phyloP scores from a whole-genome alignment of 2,113 vertebrate genomes.

The Ceyx melanurus region DNA sequence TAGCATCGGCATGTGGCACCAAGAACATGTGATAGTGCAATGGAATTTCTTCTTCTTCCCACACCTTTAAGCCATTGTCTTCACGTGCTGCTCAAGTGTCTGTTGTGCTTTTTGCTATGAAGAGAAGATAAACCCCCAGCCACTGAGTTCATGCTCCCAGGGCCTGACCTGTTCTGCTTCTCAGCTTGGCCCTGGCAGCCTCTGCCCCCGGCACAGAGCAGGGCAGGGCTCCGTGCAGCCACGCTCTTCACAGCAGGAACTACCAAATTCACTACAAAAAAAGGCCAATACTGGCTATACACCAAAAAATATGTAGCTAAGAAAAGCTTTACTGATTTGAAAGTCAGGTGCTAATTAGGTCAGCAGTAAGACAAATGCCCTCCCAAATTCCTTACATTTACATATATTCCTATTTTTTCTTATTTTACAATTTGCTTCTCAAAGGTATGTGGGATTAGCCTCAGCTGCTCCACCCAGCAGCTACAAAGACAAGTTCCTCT shows the following conservation, averaged over 20 bases:
- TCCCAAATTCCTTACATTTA: not conserved
- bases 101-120: rapidly evolving
- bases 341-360: not conserved
- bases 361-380: not conserved
- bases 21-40: not conserved
- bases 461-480: not conserved
- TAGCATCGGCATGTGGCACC: not conserved
- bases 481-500: not conserved
- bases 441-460: not conserved
- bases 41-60: not conserved
- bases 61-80: not conserved
- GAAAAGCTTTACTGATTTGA: not conserved
- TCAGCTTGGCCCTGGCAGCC: rapidly evolving
- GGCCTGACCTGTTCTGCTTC: not conserved
- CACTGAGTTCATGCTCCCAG: rapidly evolving
- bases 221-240: not conserved
- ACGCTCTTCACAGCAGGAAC: rapidly evolving
- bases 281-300: not conserved
- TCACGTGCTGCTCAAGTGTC: not conserved
- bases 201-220: not conserved
- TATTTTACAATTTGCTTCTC: not conserved
- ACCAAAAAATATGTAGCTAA: not conserved
- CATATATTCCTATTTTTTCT: not conserved
- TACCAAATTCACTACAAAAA: not conserved
- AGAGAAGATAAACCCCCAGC: not conserved